A percentile compares a stretch with the other conserved stretches of the same genome.
phyloP scores from a whole-genome alignment of 1,140 invertebrate species.

The Helicoverpa zea region DNA sequence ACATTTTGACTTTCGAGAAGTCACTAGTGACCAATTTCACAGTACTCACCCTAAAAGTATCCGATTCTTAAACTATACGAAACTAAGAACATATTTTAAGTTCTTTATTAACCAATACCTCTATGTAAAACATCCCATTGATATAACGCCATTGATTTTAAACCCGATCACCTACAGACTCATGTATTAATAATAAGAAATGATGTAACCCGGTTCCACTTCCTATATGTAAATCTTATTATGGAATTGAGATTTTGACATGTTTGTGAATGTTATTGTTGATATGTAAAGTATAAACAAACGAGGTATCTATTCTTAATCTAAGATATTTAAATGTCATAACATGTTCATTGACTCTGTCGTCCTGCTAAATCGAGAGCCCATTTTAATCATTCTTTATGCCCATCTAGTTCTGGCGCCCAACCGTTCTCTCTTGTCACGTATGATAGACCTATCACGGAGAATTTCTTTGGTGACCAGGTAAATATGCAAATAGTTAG shows the following conservation, averaged over 20 bases:
- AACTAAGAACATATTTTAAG: not conserved
- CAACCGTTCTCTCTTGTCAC: too few species aligned
- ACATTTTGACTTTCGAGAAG: too few species aligned
- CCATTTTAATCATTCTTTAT: too few species aligned
- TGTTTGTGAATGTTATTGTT: not conserved
- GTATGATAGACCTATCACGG: too few species aligned
- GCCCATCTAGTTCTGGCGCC: too few species aligned
- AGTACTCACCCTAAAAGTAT: not conserved
- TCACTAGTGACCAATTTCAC: not conserved
- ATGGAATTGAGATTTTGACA: not conserved
- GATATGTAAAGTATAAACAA: not conserved
- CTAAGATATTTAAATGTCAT: too few species aligned
- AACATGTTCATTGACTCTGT: too few species aligned
- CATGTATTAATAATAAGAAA: constrained; percentile 17
- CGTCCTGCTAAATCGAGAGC: too few species aligned
- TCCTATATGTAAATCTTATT: not conserved
- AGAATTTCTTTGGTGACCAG: too few species aligned
- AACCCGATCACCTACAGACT: constrained; percentile 39
- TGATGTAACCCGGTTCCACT: constrained; percentile 25
- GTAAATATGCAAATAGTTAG: too few species aligned
- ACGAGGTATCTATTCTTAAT: too few species aligned
- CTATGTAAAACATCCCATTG: not conserved
- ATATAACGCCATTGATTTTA: constrained; percentile 3
- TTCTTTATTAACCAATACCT: not conserved
- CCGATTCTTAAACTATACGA: not conserved